A percentile compares a stretch with the other conserved stretches of the same genome.
phyloP scores from a whole-genome alignment of 2,113 vertebrate species.

The Sisor rabdophorus region DNA sequence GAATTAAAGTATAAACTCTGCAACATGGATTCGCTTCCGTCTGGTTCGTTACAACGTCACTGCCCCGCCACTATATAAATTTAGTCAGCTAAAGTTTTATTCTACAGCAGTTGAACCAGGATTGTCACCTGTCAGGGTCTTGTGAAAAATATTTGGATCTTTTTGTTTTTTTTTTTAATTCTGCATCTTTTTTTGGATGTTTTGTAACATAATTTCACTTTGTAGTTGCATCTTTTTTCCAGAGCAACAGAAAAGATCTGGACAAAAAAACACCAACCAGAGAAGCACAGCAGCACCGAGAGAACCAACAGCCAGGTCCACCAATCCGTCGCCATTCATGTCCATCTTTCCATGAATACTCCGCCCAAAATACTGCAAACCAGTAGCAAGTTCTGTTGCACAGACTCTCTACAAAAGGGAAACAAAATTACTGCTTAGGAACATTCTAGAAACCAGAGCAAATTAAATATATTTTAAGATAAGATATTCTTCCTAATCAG shows the following conservation, averaged over 20 bases:
- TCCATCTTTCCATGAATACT: slow-evolving; percentile 91
- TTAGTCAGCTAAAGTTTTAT: neutral
- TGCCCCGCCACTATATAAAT: too few relatives aligned
- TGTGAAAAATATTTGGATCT: neutral
- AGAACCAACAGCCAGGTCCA: slow-evolving; percentile 88
- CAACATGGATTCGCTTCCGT: too few relatives aligned
- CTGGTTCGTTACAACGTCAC: too few relatives aligned
- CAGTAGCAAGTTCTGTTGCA: slow-evolving; percentile 71
- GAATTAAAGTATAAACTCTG: too few relatives aligned
- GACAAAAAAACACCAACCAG: slow-evolving; percentile 75
- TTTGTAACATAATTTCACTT: neutral
- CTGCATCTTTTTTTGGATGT: neutral
- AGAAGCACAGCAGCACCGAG: slow-evolving; percentile 85
- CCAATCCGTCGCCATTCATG: slow-evolving; percentile 84
- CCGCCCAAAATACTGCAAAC: slow-evolving; percentile 90
- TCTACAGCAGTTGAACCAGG: neutral
- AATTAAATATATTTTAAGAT: neutral
- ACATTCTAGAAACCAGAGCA: neutral
- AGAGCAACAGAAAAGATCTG: neutral
- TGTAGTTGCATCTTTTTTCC: neutral
- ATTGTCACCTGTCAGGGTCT: neutral
- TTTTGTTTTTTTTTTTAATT: neutral
- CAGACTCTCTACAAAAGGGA: slow-evolving; percentile 75
- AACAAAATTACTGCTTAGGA: neutral
- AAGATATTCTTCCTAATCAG: neutral